phyloP scores from a whole-genome alignment of 2,888 invertebrate genomes.

The Tortricodes alternella region DNA sequence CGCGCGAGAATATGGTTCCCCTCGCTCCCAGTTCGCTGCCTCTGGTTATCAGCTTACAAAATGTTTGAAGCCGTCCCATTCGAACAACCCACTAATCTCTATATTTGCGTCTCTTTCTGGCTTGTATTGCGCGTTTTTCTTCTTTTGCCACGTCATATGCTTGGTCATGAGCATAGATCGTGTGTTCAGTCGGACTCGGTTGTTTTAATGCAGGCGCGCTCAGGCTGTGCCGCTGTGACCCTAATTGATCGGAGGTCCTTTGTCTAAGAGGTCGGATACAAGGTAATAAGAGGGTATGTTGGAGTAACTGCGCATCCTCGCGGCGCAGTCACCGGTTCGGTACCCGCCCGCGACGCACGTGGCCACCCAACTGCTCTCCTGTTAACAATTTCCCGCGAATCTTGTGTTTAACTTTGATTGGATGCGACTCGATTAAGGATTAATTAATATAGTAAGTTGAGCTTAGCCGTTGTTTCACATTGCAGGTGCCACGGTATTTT shows the following conservation, averaged over 20 bases:
- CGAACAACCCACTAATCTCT: constrained; percentile 59
- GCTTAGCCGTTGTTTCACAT: constrained; percentile 14
- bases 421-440: constrained; percentile 27
- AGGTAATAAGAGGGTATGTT: constrained; percentile 66
- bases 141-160: constrained; percentile 81
- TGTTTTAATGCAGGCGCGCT: constrained; percentile 34
- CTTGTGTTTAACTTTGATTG: constrained; percentile 40
- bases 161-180: constrained; percentile 63
- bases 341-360: constrained; percentile 57
- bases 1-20: constrained; percentile 81
- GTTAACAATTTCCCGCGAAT: constrained; percentile 53
- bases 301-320: constrained; percentile 68
- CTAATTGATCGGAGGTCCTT: constrained; percentile 75
- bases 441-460: constrained; percentile 21
- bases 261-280: constrained; percentile 71
- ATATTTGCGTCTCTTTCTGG: constrained; percentile 67
- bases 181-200: constrained; percentile 52
- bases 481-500: constrained; percentile 17
- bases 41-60: constrained; percentile 83
- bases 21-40: constrained; percentile 74
- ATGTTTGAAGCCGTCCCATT: constrained; percentile 73
- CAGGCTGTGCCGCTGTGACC: constrained; percentile 43
- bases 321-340: constrained; percentile 68
- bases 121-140: constrained; percentile 81
- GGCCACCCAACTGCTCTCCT: constrained; percentile 44